Evolutionary conservation across 2,797 vertebrate genomes (phyloP), one percentile per base, ranked within the genome.

Genomic region (Mallotus villosus): DNA sequence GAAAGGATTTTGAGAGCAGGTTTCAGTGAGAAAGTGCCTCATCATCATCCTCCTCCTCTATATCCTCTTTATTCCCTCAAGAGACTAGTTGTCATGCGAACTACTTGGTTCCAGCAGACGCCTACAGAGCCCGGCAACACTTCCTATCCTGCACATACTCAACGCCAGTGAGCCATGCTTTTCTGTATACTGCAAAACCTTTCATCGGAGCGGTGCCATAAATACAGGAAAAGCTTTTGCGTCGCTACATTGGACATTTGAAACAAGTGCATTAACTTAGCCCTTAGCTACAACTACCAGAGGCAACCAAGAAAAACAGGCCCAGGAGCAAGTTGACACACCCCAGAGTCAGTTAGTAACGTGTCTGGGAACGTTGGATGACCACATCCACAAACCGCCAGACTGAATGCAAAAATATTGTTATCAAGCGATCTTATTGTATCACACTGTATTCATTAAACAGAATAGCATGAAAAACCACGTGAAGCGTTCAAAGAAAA

Each of bases 1-100:
- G 11, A 46, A 0, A 46, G 12, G 41, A 46, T 46, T 46, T 8
- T n/a, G 16, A 55, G 51, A 5, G 16, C 19, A 4, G 51, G 2
- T 55, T 55, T 55, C 19, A 17, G 19, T 55, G 51, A 17, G 51
- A n/a, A 55, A 55, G 51, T 55, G 51, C 51, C n/a, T 55, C 16
- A 14, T 51, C 49, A n/a, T 55, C 16, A 51, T 51, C 49, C 4
- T 51, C 51, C 1, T 55, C 17, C 16, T 55, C 51, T 46, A 46
- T 46, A 55, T n/a, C 51, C 14, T 55, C 65, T 17, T 53, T 24
- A 67, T 53, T 49, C 46, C 22, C 65, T 25, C 11, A 9, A 67
- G 65, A 53, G 65, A 55, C 14, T 24, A 25, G 25, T 25, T 49
- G 27, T 55, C 65, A 51, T 67, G 65, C 41, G 41, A 46, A 67